These are phyloP conservation scores for Platygyra sinensis DNA, from an alignment of 64 coral and sea anemone species.

Conservation along the genomic window DNA sequence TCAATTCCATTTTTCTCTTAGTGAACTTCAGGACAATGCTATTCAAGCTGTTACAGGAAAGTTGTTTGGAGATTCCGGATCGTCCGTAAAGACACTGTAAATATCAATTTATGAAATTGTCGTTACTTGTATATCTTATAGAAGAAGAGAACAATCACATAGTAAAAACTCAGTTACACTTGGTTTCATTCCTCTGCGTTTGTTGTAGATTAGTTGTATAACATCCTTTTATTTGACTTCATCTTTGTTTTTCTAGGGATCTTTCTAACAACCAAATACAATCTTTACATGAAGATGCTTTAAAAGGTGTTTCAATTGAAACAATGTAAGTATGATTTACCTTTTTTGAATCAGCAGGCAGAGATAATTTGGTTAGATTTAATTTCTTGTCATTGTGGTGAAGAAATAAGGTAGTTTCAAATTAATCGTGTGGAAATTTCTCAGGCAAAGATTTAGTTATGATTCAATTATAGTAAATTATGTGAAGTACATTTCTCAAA, in stretches of 20 bases:
- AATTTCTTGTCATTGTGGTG: too few relatives aligned
- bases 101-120: neutral
- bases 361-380: too few relatives aligned
- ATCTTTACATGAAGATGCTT: conserved; percentile 65
- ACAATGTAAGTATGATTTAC: conserved; percentile 45
- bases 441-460: too few relatives aligned
- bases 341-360: neutral
- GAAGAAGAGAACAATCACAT: neutral
- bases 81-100: conserved; percentile 3
- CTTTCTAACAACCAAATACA: conserved; percentile 61
- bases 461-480: too few relatives aligned
- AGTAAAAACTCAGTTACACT: neutral
- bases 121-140: neutral
- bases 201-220: too few relatives aligned
- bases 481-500: too few relatives aligned
- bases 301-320: conserved; percentile 29
- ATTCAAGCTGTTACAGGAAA: conserved; percentile 54
- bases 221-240: neutral
- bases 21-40: conserved; percentile 34
- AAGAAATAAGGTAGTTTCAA: too few relatives aligned
- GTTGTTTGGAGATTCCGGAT: conserved; percentile 47
- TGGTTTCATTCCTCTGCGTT: too few relatives aligned
- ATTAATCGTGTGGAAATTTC: too few relatives aligned
- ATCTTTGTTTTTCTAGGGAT: neutral
- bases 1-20: neutral